Base-by-base conservation (phyloP, 1,140 invertebrate genomes). In the Hesperophylax magnus region DNA sequence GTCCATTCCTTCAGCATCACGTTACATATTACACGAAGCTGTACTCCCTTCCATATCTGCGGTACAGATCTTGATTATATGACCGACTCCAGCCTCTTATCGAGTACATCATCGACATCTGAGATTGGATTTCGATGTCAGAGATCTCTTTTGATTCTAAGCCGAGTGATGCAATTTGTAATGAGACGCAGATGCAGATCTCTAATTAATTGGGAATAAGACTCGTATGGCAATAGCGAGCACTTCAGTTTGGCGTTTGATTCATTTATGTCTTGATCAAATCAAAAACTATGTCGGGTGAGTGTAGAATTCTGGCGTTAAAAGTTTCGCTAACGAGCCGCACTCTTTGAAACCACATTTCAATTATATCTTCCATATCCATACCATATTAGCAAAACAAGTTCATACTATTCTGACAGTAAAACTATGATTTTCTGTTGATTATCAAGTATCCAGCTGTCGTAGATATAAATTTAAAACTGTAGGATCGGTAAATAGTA, bases 151-250 rank as follows among this genome's bases (percentile, higher is more conserved):
- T 61, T 24, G 58, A 61, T 61, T 61, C 58, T 14, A 24, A 61
- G 9, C 9, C 58, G 58, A 24, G 58, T 61, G 58, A 20, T 61
- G 58, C 17, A 61, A 61, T 61, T 61, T 61, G 58, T 61, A 61
- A 61, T 61, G 58, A 61, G 58, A 22, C 58, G 58, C 58, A 24
- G 58, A 61, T 61, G 58, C n/a, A 61, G 18, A 61, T 61, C 58
- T 61, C 24, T 14, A 61, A 61, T 61, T 61, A 61, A 61, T 61
- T 61, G 58, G 58, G 20, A 61, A 22, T 61, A 11, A 9, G 58
- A 61, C 58, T 7, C 9, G 24, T 61, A 61, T 61, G 58, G 58
- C 18, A 24, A 61, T 61, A 9, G 58, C 58, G n/a, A 24, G 58
- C 58, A 20, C 24, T 20, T 61, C 24, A 24, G 20, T 61, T 20